These are phyloP conservation scores for Capreolus pygargus DNA, from an alignment of 2,113 vertebrate genomes.

Conservation along the genomic window DNA sequence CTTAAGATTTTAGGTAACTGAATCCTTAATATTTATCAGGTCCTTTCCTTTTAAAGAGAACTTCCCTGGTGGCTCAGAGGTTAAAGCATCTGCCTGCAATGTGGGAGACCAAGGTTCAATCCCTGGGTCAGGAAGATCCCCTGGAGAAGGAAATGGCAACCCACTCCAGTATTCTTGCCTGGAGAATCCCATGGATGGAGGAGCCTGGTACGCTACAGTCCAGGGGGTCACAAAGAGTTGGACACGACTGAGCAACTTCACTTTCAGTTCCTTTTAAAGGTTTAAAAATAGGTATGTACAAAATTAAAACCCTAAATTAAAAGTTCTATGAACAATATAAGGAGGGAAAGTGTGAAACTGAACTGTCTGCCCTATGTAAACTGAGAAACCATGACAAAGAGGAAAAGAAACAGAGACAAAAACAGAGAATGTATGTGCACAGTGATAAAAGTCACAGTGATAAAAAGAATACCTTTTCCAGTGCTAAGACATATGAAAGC, in stretches of 20 bases:
- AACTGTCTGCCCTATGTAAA: not conserved
- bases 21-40: not conserved
- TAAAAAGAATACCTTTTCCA: not conserved
- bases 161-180: too few species aligned
- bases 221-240: too few species aligned
- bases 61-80: too few species aligned
- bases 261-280: not conserved
- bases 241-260: too few species aligned
- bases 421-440: not conserved
- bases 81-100: too few species aligned
- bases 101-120: too few species aligned
- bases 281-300: not conserved
- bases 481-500: not conserved
- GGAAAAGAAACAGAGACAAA: not conserved
- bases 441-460: not conserved
- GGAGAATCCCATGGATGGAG: too few species aligned
- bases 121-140: too few species aligned
- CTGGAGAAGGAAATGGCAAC: too few species aligned
- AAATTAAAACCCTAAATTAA: slow-evolving; percentile 33
- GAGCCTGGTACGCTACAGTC: too few species aligned
- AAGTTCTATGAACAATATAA: not conserved
- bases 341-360: not conserved
- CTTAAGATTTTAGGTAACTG: not conserved
- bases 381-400: not conserved
- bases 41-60: not conserved